Percentiles rank a stretch among this genome's conserved stretches.
These are phyloP conservation scores for Blastobasis adustella DNA, from an alignment of 2,888 invertebrate genomes.

Conservation along the genomic window DNA sequence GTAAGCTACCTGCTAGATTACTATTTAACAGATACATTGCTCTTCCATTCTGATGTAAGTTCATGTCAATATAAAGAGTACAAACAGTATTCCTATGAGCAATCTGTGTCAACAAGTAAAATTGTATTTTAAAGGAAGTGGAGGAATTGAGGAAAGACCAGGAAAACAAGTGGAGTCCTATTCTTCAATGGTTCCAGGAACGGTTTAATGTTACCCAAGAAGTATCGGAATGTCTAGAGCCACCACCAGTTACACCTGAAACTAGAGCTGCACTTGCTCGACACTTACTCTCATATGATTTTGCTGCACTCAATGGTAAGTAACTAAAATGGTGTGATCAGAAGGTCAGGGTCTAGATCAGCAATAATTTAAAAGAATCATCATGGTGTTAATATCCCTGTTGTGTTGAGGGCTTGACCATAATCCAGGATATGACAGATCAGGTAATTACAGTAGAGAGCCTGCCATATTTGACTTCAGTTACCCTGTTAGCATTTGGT, in stretches of 20 bases:
- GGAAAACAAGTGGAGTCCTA: slow-evolving; percentile 89
- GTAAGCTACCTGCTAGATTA: slow-evolving; percentile 86
- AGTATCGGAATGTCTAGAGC: slow-evolving; percentile 81
- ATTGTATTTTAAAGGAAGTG: slow-evolving; percentile 76
- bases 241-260: slow-evolving; percentile 78
- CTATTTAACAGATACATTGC: slow-evolving; percentile 86
- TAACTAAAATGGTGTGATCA: slow-evolving; percentile 1
- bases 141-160: slow-evolving; percentile 85
- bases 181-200: slow-evolving; percentile 92
- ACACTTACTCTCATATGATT: slow-evolving; percentile 87
- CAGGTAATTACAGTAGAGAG: too few relatives aligned
- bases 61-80: not conserved
- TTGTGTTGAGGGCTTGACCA: too few relatives aligned
- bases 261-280: slow-evolving; percentile 81
- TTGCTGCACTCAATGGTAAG: slow-evolving; percentile 88
- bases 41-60: slow-evolving; percentile 84
- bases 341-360: too few relatives aligned
- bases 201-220: slow-evolving; percentile 83
- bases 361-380: too few relatives aligned
- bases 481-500: too few relatives aligned
- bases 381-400: too few relatives aligned
- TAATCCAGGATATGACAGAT: too few relatives aligned
- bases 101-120: not conserved
- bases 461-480: too few relatives aligned
- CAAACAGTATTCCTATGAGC: too few relatives aligned